Base-by-base conservation (phyloP, 2,113 vertebrate genomes). In the Casuarius casuarius region DNA sequence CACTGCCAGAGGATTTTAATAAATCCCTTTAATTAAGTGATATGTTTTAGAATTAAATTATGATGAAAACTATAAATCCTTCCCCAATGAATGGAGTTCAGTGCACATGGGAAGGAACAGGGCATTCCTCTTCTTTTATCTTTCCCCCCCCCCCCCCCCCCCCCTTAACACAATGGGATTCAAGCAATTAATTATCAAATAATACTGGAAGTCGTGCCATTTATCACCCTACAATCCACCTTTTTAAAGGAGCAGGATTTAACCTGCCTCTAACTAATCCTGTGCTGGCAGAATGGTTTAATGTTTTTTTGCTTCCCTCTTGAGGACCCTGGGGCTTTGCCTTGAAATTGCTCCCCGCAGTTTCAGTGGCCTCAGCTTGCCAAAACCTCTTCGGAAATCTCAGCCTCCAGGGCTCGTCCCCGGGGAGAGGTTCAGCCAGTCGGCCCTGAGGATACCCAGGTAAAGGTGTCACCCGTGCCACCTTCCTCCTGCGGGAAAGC, bases 21-120 rank as follows among this genome's bases (percentile, higher is more conserved):
- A 95, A 97, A 97, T 97, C 95, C 91, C 77, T 92, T 97, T 97
- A 97, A 97, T 96, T 94, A 98, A 97, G 96, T 85, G 77, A 93
- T 92, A 93, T 56, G 86, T 94, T 97, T 95, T 94, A 87, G 96
- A 97, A 96, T 95, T 94, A 96, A 96, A 93, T 97, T 87, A 87
- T 65, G 87, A 72, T 76, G 85, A 92, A 96, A 96, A 92, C 73
- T 49, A 79, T 96, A 95, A 96, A 94, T 94, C 92, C 66, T 90
- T 92, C 73, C 71, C 26, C 74, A 56, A 81, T 18, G 8, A 92
- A 84, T 33, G 67, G 77, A 92, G 84, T 65, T 94, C 87, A n/a
- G 85, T 0, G 54, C 25, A 56, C 75, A 87, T 21, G 12, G 42
- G 93, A 91, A 61, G 48, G 87, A 70, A 85, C 87, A 89, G 80